phyloP scores from a whole-genome alignment of 2,797 vertebrate species.

The Mormyrus proboscirostris region DNA sequence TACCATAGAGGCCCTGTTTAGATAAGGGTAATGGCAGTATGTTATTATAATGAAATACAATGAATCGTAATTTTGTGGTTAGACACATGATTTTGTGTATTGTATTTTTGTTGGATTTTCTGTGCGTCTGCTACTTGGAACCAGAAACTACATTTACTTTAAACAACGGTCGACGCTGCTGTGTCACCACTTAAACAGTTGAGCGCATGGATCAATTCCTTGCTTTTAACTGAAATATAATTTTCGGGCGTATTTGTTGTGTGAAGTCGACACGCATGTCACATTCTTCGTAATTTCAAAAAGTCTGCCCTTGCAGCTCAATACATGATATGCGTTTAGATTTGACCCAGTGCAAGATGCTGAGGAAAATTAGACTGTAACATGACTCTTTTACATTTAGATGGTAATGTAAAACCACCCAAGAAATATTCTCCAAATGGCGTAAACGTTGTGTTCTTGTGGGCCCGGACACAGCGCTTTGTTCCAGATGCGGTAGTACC shows the following conservation, averaged over 20 bases:
- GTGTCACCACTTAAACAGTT: not conserved
- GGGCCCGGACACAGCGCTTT: slow-evolving; percentile 15
- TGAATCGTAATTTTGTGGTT: not conserved
- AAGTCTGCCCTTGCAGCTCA: not conserved
- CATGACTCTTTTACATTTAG: too few species aligned
- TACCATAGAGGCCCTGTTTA: not conserved
- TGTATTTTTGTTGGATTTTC: not conserved
- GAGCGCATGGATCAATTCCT: not conserved
- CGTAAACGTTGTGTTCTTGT: not conserved
- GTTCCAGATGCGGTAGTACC: slow-evolving; percentile 8
- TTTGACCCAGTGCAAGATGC: not conserved
- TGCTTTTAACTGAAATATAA: not conserved
- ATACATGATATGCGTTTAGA: not conserved
- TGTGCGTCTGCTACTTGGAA: not conserved
- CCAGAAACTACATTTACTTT: not conserved
- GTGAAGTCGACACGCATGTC: not conserved
- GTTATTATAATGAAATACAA: not conserved
- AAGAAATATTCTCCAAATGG: not conserved
- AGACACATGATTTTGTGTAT: not conserved
- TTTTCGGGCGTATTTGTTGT: not conserved
- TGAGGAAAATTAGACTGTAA: not conserved
- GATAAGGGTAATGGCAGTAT: not conserved
- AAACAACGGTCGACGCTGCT: not conserved
- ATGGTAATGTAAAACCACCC: not conserved
- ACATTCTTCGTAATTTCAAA: not conserved